Evolutionary conservation across 2,797 vertebrate genomes (phyloP), one percentile per base, ranked within the genome.

Genomic region (Myotis daubentonii): DNA sequence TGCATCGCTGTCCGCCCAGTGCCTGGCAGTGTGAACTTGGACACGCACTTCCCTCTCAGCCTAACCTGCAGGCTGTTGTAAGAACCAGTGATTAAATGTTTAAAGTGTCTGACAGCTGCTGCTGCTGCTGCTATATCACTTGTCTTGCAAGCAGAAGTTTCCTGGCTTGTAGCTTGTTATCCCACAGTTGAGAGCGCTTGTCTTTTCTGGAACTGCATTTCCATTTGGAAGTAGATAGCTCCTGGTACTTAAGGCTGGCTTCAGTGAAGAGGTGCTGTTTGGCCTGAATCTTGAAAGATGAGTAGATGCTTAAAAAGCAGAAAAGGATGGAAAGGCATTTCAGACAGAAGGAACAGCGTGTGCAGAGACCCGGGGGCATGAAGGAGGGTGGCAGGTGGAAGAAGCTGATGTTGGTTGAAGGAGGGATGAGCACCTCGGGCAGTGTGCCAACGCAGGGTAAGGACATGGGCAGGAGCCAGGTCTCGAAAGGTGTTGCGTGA

Each of bases 341-440:
- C 28, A 16, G n/a, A 49, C n/a, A 53, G 6, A 51, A 82, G 65
- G 22, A 33, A 2, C 13, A 22, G 66, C 30, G 10, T 12, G 9
- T 49, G 8, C n/a, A 15, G 70, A 95, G 87, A 19, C 74, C 41
- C 12, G 1, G 81, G 28, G 53, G 6, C 12, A 0, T 3, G 22
- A 23, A 28, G 47, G 57, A 19, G 6, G n/a, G 62, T 6, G 53
- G 36, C 20, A 0, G 0, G 0, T 0, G 11, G 68, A 36, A 38
- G 92, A 13, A 62, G n/a, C 1, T 3, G 41, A 13, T 71, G 16
- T 0, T 20, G 20, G 82, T 72, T 41, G 4, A 36, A 25, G 22
- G 8, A 15, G 15, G 20, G 20, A 1, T 0, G 3, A 8, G 2
- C 8, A 0, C 8, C 20, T 16, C 0, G 1, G 44, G 22, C 60